Evolutionary conservation across 2,888 invertebrate genomes (phyloP).

Genomic region (Mythimna lalbum): DNA sequence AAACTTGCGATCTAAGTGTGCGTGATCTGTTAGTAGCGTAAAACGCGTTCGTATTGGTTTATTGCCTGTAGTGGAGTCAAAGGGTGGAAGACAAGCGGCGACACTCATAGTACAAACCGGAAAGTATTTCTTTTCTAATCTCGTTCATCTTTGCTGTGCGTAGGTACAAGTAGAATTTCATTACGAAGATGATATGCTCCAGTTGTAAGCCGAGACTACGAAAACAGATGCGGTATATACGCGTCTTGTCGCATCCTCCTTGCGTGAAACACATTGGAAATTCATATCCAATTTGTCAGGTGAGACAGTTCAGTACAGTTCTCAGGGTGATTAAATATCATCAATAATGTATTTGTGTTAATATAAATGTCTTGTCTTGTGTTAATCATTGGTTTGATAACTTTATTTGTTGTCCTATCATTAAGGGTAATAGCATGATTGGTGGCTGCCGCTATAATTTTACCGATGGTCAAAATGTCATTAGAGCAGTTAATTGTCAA

Average conservation of each 20-base stretch:
- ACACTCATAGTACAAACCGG: no score
- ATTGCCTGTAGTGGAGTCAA: no score
- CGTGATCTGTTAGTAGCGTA: no score
- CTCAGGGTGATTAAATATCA: constrained; percentile 48
- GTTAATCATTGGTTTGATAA: no score
- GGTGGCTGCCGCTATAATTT: neutral
- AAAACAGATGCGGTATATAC: constrained; percentile 36
- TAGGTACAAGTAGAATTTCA: constrained; percentile 15
- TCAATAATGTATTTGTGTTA: constrained; percentile 42
- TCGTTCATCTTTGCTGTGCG: neutral
- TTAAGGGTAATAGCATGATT: neutral
- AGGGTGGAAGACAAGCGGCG: no score
- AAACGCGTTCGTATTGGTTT: no score
- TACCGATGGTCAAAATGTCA: neutral
- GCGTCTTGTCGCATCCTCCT: constrained; percentile 14
- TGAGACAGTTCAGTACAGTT: constrained; percentile 31
- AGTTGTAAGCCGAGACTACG: constrained; percentile 29
- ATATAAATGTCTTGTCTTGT: neutral
- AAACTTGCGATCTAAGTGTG: no score
- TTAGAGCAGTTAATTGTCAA: neutral
- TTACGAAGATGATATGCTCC: constrained; percentile 33
- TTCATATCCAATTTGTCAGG: constrained; percentile 57
- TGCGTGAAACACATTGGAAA: constrained; percentile 43
- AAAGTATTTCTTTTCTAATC: no score
- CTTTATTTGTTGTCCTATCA: neutral